phyloP scores from a whole-genome alignment of 2,888 invertebrate species.

The Cantharis rufa region DNA sequence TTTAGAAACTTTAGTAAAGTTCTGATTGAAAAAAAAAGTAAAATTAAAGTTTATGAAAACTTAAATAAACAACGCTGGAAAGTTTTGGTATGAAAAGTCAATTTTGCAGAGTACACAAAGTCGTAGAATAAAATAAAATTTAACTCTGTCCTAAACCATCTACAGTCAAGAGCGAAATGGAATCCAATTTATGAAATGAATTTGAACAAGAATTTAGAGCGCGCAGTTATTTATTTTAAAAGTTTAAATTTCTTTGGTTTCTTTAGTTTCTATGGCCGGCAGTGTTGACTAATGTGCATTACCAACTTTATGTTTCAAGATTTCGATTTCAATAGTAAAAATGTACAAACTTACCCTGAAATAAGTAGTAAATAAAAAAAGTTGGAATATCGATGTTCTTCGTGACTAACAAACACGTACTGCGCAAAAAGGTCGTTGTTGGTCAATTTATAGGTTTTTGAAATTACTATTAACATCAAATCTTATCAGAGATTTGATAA shows the following conservation, averaged over 20 bases:
- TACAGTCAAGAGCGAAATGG: background rate
- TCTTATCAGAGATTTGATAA: conserved; percentile 39
- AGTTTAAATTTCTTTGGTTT: conserved; percentile 2
- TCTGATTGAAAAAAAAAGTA: background rate
- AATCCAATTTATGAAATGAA: conserved; percentile 19
- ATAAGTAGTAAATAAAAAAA: conserved; percentile 7
- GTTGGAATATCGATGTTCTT: conserved; percentile 17
- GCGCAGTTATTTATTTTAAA: conserved; percentile 12
- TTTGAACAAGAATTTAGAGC: conserved; percentile 13
- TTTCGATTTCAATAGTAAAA: background rate
- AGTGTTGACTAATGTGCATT: background rate
- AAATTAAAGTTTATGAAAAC: background rate
- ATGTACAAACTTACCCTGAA: conserved; percentile 14
- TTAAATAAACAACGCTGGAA: background rate
- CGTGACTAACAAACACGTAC: conserved; percentile 28
- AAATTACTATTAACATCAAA: conserved; percentile 34
- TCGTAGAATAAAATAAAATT: conserved; percentile 14
- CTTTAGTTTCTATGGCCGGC: background rate
- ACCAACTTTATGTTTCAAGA: background rate
- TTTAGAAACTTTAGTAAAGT: background rate
- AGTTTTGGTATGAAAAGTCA: conserved; percentile 6
- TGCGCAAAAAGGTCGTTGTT: conserved; percentile 32
- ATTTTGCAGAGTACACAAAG: conserved; percentile 27
- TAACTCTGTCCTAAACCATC: background rate
- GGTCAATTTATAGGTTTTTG: conserved; percentile 37